Base-by-base conservation (phyloP, 2,113 vertebrate species). In the Ptilorrhoa leucosticta region DNA sequence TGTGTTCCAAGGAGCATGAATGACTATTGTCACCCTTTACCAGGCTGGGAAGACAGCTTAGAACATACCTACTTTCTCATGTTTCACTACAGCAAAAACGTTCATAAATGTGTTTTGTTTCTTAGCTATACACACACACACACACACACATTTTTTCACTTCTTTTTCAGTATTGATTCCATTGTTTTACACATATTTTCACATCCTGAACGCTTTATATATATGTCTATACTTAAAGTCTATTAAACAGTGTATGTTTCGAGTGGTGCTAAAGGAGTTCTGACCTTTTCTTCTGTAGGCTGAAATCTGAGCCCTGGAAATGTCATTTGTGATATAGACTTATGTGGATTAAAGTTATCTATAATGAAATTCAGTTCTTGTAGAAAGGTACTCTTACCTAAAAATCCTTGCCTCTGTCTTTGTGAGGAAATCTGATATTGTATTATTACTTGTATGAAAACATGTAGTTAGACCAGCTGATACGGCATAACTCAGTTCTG, bases 11-110 rank as follows among this genome's bases (percentile, higher is more conserved):
- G 26, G 64, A 65, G 19, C 15, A 45, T 26, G 10, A 69, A 27
- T 27, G 24, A 26, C 7, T 77, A 1, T 42, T 58, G 14, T 51
- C 27, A 40, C 6, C 7, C 12, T 77, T 64, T 23, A 28, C 6
- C 22, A 45, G 51, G 7, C 21, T 63, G 50, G 26, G 22, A 65
- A 87, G 20, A 58, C 5, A 61, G 6, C 7, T 57, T 28, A 50
- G 66, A 72, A 56, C 6, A 31, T 6, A 12, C 0, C 15, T 9
- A 11, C 31, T 61, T 70, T 73, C 14, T 72, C 1, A 0, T 37
- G 19, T 48, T 56, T 37, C 22, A 28, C 5, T 80, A 6, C 4
- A 53, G 40, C 3, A 87, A 65, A 81, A 56, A 35, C 39, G 5
- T 33, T 81, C 13, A 69, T 48, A 35, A 47, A 21, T 79, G 11